Base-by-base conservation (phyloP, 1,140 invertebrate genomes). In the Gonioctena quinquepunctata region DNA sequence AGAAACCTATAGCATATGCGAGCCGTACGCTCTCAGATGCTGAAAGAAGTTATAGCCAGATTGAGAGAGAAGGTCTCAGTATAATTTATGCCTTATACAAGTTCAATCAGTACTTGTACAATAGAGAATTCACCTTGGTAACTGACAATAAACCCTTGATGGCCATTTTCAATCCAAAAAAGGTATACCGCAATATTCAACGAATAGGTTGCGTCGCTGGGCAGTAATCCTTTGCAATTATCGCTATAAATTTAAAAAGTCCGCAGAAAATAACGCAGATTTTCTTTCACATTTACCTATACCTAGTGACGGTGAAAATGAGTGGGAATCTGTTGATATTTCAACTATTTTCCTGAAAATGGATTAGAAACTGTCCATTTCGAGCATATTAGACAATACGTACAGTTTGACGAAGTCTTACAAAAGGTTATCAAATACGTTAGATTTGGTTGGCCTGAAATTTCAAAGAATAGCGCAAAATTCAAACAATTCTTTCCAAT, bases 91-190 rank as follows among this genome's bases (percentile, higher is more conserved):
- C 5, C 11, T 42, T 42, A 42, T 42, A 7, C n/a, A 42, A 42
- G 7, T 42, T 42, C n/a, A 42, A 42, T n/a, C 33, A 8, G 7
- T 42, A 42, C n/a, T n/a, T 42, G 1, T 83, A 80, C 7, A n/a
- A n/a, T 42, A 2, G n/a, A 13, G 28, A 33, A 33, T 33, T 33
- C n/a, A 33, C 28, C 8, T 33, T 33, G n/a, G 28, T 42, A 13
- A 42, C 33, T 8, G 33, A 42, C n/a, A 7, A 7, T 42, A 42
- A 42, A 42, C 6, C 33, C 7, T n/a, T 42, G 2, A 13, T 42
- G n/a, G 7, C 33, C 33, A 42, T 42, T 42, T 42, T 42, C 7
- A 42, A 8, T 7, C 33, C 33, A 42, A 42, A 42, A 42, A 13
- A 3, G 33, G 33, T 69, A 48, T 50, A n/a, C 33, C 62, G 18